Conservation (phyloP, 2,888 invertebrate species). For the Melipona beecheii region DNA sequence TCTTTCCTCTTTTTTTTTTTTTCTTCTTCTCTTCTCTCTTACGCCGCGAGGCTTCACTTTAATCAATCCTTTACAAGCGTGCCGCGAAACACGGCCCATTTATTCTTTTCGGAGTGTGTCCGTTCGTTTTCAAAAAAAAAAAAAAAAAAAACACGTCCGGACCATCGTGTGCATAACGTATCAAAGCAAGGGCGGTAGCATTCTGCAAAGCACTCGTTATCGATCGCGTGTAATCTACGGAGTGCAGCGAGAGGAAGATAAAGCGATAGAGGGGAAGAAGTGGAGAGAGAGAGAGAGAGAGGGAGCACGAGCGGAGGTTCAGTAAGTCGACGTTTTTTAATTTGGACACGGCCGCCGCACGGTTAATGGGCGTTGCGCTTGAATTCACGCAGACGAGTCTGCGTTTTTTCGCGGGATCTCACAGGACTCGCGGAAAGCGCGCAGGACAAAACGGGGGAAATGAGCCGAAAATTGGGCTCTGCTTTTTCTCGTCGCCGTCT, state of each 20-base stretch:
- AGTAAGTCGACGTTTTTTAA: conserved; percentile 55
- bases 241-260: conserved; percentile 18
- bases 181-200: conserved; percentile 46
- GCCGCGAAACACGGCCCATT: conserved; percentile 56
- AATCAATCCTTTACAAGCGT: conserved; percentile 57
- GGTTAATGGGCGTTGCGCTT: conserved; percentile 48
- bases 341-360: conserved; percentile 40
- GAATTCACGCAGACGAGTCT: conserved; percentile 29
- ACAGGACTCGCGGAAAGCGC: conserved; percentile 22
- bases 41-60: conserved; percentile 27
- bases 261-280: neutral
- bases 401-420: conserved; percentile 39
- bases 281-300: neutral
- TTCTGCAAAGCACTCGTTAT: conserved; percentile 52
- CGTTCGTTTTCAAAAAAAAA: conserved; percentile 48
- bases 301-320: neutral
- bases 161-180: conserved; percentile 37
- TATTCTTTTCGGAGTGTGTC: conserved; percentile 57
- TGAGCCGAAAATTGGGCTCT: neutral
- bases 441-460: conserved; percentile 36
- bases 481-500: neutral
- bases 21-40: no score
- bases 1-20: no score
- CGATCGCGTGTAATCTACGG: conserved; percentile 54
- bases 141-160: neutral